Conservation (phyloP, 1,140 invertebrate genomes). For the Drosophila pseudoobscura region DNA sequence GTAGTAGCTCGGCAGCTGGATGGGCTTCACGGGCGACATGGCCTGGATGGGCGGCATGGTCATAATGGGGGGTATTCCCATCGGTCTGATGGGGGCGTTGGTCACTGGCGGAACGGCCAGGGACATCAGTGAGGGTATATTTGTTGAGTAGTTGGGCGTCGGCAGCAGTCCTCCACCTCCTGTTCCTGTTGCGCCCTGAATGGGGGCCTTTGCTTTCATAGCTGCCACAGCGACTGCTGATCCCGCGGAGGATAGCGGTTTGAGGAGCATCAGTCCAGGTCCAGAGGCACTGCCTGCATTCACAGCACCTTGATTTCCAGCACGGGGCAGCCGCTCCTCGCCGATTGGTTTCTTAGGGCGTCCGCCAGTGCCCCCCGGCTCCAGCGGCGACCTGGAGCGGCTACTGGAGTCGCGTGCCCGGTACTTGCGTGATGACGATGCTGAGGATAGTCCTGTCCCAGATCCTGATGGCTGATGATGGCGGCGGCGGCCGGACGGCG, state of each 20-base stretch:
- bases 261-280: neutral
- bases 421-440: conserved; percentile 44
- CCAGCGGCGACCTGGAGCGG: conserved; percentile 54
- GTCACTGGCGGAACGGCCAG: conserved; percentile 29
- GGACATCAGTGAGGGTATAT: conserved; percentile 73
- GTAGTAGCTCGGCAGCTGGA: conserved; percentile 88
- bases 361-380: conserved; percentile 14
- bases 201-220: conserved; percentile 5
- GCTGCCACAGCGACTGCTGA: conserved; percentile 32
- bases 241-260: conserved; percentile 11
- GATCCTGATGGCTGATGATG: conserved; percentile 1
- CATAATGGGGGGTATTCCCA: conserved; percentile 5
- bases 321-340: conserved; percentile 4
- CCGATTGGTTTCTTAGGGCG: conserved; percentile 15
- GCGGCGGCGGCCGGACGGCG: conserved; percentile 29
- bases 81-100: conserved; percentile 29
- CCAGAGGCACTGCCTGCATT: neutral
- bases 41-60: too few relatives aligned
- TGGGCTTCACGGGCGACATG: conserved; percentile 15
- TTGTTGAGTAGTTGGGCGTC: conserved; percentile 63
- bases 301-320: neutral
- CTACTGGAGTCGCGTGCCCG: conserved; percentile 60
- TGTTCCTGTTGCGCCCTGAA: conserved; percentile 4
- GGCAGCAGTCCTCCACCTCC: conserved; percentile 44
- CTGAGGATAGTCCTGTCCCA: neutral